These are phyloP conservation scores for Pantherophis guttatus DNA, from an alignment of 2,113 vertebrate species.

Conservation along the genomic window DNA sequence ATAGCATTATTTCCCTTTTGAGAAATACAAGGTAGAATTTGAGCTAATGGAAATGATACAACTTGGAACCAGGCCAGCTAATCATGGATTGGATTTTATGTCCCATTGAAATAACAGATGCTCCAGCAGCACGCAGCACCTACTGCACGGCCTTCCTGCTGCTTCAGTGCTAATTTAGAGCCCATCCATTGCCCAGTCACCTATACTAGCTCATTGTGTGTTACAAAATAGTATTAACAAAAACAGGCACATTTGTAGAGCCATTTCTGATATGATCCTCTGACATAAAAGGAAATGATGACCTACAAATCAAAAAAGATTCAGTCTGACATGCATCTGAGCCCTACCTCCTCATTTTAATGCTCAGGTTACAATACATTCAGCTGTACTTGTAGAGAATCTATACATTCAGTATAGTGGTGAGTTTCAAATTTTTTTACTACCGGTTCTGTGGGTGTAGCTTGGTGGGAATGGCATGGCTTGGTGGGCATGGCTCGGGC, in stretches of 20 bases:
- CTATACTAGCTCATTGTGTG: neutral
- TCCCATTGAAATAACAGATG: constrained; percentile 29
- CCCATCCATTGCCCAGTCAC: neutral
- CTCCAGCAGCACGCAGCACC: neutral
- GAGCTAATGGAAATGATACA: constrained; percentile 7
- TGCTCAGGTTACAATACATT: neutral
- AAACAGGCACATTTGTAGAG: neutral
- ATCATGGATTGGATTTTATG: constrained; percentile 12
- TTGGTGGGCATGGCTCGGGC: too few species aligned
- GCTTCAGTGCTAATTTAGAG: neutral
- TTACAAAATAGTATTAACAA: neutral
- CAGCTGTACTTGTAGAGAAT: neutral
- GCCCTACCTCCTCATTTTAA: neutral
- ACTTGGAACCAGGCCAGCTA: rapidly evolving
- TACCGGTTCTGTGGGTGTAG: too few species aligned
- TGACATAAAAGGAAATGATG: neutral
- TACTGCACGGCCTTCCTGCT: neutral
- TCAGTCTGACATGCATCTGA: neutral
- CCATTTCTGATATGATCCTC: neutral
- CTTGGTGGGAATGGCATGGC: too few species aligned
- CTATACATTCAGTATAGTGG: neutral
- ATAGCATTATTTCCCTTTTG: constrained; percentile 7
- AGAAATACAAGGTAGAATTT: neutral
- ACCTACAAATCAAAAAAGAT: neutral
- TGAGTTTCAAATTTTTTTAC: too few species aligned